A percentile compares a stretch with the other conserved stretches of the same genome.
These are phyloP conservation scores for Anseranas semipalmata DNA, from an alignment of 2,113 vertebrate genomes.

Conservation along the genomic window DNA sequence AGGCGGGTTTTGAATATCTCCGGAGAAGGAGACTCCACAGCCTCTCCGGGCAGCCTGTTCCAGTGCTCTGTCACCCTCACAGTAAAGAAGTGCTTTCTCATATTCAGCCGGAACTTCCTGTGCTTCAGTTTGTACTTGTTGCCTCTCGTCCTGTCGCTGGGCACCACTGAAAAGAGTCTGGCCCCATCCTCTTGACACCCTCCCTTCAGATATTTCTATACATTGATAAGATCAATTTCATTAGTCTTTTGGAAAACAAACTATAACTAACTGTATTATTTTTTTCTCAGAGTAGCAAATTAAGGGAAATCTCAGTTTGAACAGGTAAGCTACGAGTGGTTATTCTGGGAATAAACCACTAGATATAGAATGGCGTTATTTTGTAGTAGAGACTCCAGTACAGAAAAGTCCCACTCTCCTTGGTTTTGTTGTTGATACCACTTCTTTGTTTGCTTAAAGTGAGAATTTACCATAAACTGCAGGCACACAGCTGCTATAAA, in stretches of 20 bases:
- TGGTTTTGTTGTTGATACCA: background rate
- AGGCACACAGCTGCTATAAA: background rate
- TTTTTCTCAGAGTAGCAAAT: background rate
- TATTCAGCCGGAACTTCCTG: too few relatives aligned
- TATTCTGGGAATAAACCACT: background rate
- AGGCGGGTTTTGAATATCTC: too few relatives aligned
- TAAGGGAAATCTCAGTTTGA: background rate
- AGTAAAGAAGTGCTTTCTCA: too few relatives aligned
- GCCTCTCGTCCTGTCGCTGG: too few relatives aligned
- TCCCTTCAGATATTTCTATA: too few relatives aligned
- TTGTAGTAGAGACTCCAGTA: background rate
- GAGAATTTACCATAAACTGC: background rate
- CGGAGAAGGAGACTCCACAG: too few relatives aligned
- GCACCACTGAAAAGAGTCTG: too few relatives aligned
- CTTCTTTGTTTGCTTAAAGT: background rate
- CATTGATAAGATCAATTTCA: too few relatives aligned
- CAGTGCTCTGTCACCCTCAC: too few relatives aligned
- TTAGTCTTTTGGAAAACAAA: background rate
- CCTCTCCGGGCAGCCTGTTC: too few relatives aligned
- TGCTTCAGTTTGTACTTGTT: too few relatives aligned
- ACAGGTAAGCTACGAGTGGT: background rate
- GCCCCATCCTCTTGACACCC: too few relatives aligned
- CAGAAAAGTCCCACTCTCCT: background rate
- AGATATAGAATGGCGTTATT: background rate
- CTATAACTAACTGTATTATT: background rate